phyloP scores from a whole-genome alignment of 1,140 invertebrate species.

The Ceratoteleas bidentatus region DNA sequence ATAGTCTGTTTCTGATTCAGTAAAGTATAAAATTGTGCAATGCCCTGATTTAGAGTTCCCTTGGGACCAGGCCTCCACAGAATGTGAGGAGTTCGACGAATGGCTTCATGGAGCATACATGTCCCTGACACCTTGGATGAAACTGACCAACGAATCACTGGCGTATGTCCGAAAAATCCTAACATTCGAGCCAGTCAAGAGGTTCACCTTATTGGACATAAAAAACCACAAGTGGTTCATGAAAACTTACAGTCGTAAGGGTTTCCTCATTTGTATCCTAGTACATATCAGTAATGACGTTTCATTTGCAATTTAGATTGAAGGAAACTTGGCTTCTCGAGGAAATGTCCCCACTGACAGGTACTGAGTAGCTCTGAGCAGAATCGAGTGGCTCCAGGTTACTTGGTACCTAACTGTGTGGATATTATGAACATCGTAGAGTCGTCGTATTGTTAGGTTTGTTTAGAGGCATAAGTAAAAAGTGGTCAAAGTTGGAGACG shows the following conservation, averaged over 20 bases:
- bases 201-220: slow-evolving; percentile 87
- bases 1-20: too few relatives aligned
- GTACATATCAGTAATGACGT: too few relatives aligned
- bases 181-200: slow-evolving; percentile 83
- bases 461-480: not conserved
- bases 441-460: not conserved
- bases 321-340: too few relatives aligned
- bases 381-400: slow-evolving; percentile 79
- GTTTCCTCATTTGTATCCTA: not conserved
- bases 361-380: slow-evolving; percentile 93
- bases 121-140: slow-evolving; percentile 89
- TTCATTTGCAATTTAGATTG: too few relatives aligned
- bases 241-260: slow-evolving; percentile 79
- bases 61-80: slow-evolving; percentile 91
- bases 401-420: slow-evolving; percentile 80
- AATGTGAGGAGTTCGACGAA: slow-evolving; percentile 87
- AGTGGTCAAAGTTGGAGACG: not conserved
- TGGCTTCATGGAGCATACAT: slow-evolving; percentile 88
- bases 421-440: slow-evolving; percentile 39
- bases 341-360: slow-evolving; percentile 82
- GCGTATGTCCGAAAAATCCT: slow-evolving; percentile 89
- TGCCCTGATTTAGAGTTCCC: slow-evolving; percentile 88
- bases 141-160: slow-evolving; percentile 88
- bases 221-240: slow-evolving; percentile 90
- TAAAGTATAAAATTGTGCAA: not conserved